These are phyloP conservation scores for Neoascia interrupta DNA, from an alignment of 2,888 invertebrate genomes.

Conservation along the genomic window DNA sequence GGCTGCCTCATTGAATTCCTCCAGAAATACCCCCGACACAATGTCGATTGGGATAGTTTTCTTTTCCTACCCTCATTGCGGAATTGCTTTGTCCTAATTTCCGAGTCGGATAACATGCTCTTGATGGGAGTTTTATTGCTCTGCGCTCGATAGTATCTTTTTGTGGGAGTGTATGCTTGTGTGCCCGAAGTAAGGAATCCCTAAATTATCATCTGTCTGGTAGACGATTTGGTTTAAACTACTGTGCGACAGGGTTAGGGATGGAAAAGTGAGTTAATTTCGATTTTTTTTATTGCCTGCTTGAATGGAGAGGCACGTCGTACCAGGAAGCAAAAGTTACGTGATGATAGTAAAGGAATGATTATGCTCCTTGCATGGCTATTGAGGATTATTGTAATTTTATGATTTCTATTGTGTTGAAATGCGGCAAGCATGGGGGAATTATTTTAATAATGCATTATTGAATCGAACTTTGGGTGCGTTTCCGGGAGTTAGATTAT, in stretches of 20 bases:
- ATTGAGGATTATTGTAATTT: too few relatives aligned
- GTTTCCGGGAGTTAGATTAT: too few relatives aligned
- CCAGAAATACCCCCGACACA: conserved; percentile 6
- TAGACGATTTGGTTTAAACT: not conserved
- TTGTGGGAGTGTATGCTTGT: not conserved
- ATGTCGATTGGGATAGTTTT: conserved; percentile 19
- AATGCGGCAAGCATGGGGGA: too few relatives aligned
- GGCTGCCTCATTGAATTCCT: not conserved
- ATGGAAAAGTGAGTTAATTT: conserved; percentile 23
- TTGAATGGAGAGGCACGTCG: not conserved
- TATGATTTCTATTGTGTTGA: too few relatives aligned
- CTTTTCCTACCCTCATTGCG: conserved; percentile 22
- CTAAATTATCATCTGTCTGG: conserved; percentile 33
- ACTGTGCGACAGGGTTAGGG: not conserved
- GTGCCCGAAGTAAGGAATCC: too few relatives aligned
- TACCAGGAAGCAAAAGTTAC: conserved; percentile 20
- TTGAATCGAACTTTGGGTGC: too few relatives aligned
- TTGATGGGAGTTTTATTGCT: conserved; percentile 48
- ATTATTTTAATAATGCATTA: too few relatives aligned
- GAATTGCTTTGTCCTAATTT: conserved; percentile 52
- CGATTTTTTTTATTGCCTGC: conserved; percentile 10
- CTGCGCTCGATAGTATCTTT: not conserved
- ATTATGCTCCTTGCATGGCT: too few relatives aligned
- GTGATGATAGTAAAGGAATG: not conserved
- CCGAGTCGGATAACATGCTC: conserved; percentile 24